Evolutionary conservation across 2,888 invertebrate genomes (phyloP).

Genomic region (Ommatoiulus sabulosus): DNA sequence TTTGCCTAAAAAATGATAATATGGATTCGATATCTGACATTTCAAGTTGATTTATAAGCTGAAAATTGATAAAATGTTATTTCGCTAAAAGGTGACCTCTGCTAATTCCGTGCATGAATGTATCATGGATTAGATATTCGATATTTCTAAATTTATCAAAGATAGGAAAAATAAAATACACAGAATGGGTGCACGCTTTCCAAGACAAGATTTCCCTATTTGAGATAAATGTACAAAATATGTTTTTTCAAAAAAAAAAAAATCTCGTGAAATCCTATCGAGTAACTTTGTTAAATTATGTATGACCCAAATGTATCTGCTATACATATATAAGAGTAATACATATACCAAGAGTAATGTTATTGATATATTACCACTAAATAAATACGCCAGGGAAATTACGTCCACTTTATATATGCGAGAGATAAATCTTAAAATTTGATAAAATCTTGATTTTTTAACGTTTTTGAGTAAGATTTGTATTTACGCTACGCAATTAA

Average conservation of each 20-base stretch:
- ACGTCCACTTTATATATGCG: no score
- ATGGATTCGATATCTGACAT: conserved; percentile 32
- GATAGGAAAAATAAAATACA: background rate
- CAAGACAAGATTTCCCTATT: background rate
- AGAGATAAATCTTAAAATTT: background rate
- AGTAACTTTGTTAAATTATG: no score
- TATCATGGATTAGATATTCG: background rate
- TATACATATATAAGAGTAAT: no score
- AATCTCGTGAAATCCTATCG: no score
- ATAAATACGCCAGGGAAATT: no score
- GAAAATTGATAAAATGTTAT: background rate
- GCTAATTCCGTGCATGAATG: background rate
- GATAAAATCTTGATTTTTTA: background rate
- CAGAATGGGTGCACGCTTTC: background rate
- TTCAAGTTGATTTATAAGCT: conserved; percentile 1
- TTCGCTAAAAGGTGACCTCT: conserved; percentile 2
- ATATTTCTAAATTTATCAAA: background rate
- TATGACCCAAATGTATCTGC: no score
- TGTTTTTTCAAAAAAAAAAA: no score
- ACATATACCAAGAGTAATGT: no score
- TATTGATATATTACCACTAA: no score
- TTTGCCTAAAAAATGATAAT: conserved; percentile 37
- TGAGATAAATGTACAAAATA: no score
- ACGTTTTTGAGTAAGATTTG: background rate
- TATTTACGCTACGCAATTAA: background rate